These are phyloP conservation scores for Magallana gigas DNA, from an alignment of 1,140 invertebrate species.

Conservation along the genomic window DNA sequence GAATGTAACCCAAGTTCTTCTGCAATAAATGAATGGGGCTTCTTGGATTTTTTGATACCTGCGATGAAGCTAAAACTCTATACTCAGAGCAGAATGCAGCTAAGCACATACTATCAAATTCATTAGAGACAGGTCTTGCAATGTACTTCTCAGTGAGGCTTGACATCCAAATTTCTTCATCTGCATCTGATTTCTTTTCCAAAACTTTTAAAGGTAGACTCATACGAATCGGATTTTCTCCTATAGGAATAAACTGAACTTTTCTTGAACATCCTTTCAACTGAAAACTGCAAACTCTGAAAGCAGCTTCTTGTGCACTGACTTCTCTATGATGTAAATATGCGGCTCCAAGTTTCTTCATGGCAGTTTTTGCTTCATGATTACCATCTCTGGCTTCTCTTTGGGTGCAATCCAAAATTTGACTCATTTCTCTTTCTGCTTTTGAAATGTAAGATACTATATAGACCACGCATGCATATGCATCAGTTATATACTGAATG, in stretches of 20 bases:
- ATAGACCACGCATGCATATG: conserved; percentile 47
- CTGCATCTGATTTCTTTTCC: conserved; percentile 5
- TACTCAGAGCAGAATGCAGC: conserved; percentile 43
- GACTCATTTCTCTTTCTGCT: neutral
- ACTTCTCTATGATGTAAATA: too few relatives aligned
- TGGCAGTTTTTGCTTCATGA: too few relatives aligned
- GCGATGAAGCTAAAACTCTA: conserved; percentile 44
- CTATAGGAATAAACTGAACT: conserved; percentile 46
- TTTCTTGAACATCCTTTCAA: conserved; percentile 50
- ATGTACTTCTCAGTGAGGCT: conserved; percentile 37
- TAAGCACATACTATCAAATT: too few relatives aligned
- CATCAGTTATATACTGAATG: conserved; percentile 56
- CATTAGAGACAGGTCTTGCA: neutral
- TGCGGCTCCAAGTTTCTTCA: too few relatives aligned
- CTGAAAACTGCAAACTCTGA: conserved; percentile 49
- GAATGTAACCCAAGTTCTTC: conserved; percentile 54
- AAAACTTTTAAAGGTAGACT: conserved; percentile 21
- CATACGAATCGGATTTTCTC: conserved; percentile 44
- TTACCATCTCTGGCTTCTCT: too few relatives aligned
- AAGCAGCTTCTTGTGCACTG: conserved; percentile 37
- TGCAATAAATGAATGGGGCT: conserved; percentile 23
- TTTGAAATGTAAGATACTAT: conserved; percentile 55
- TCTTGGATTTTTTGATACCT: conserved; percentile 22
- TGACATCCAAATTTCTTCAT: conserved; percentile 45
- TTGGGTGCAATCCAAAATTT: too few relatives aligned